Percentiles rank a stretch among this genome's conserved stretches.
Conservation (phyloP, 2,113 vertebrate species). For the Oceanodroma tethys region DNA sequence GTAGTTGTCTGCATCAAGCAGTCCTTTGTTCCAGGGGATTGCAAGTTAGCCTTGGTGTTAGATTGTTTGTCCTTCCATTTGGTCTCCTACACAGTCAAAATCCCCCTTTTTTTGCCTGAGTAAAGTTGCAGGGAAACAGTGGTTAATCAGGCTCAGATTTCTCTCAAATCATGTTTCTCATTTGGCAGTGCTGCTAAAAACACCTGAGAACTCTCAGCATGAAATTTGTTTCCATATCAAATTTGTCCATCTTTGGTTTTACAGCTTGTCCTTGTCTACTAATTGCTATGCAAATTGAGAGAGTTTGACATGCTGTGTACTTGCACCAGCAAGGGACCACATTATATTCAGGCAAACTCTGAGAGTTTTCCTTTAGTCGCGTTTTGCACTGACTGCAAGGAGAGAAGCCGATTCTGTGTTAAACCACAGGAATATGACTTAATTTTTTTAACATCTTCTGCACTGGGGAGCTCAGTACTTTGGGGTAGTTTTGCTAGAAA, state of each 20-base stretch:
- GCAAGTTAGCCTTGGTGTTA: too few relatives aligned
- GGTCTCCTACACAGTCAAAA: too few relatives aligned
- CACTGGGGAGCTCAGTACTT: not conserved
- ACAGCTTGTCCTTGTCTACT: not conserved
- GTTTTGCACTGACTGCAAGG: not conserved
- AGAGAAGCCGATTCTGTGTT: not conserved
- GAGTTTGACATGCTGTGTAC: not conserved
- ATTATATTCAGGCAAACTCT: not conserved
- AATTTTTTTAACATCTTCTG: not conserved
- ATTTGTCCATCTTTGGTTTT: not conserved
- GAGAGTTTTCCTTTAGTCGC: not conserved
- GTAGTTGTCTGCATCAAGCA: too few relatives aligned
- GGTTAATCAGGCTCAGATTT: not conserved
- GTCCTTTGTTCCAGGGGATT: too few relatives aligned
- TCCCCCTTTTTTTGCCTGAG: not conserved
- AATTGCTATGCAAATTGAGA: slow-evolving; percentile 5
- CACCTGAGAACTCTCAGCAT: slow-evolving; percentile 15
- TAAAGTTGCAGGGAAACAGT: not conserved
- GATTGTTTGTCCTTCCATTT: too few relatives aligned
- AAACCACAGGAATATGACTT: not conserved
- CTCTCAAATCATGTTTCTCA: not conserved
- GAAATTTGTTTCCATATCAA: not conserved
- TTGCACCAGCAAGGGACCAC: not conserved
- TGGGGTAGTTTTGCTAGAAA: not conserved
- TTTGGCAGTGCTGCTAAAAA: not conserved